These are phyloP conservation scores for Drosophila paramelanica DNA, from an alignment of 2,888 invertebrate species.

Conservation along the genomic window DNA sequence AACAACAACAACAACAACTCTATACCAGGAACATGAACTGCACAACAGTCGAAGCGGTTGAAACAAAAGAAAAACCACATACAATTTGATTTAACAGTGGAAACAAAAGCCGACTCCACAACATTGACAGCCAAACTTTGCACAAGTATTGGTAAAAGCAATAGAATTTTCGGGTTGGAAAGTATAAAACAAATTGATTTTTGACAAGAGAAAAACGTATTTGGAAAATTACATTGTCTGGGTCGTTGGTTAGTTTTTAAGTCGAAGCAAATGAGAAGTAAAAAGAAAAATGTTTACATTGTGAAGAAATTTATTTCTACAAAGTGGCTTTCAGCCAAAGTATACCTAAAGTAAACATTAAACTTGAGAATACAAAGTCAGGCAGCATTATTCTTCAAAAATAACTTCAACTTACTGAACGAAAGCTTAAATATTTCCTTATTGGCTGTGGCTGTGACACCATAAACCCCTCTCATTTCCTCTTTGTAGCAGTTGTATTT, in stretches of 20 bases:
- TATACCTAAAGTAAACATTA: background rate
- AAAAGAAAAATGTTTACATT: background rate
- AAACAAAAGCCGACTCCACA: background rate
- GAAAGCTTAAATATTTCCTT: background rate
- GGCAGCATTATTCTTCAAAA: background rate
- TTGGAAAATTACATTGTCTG: background rate
- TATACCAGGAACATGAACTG: background rate
- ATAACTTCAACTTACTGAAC: background rate
- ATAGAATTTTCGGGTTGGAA: background rate
- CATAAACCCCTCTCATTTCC: background rate
- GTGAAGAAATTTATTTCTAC: background rate
- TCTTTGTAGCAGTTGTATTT: slow-evolving; percentile 2
- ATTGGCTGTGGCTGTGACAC: background rate
- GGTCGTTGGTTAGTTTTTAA: background rate
- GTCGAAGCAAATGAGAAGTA: background rate
- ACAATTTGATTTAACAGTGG: slow-evolving; percentile 10
- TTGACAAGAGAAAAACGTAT: background rate
- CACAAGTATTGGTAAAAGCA: background rate
- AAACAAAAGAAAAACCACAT: slow-evolving; percentile 12
- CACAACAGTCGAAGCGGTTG: background rate
- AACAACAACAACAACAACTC: slow-evolving; percentile 3
- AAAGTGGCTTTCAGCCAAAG: background rate
- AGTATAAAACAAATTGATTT: background rate
- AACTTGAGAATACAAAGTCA: background rate
- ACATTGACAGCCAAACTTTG: slow-evolving; percentile 13